Evolutionary conservation across 2,888 invertebrate species (phyloP).

Genomic region (Tanytarsus gracilentus): DNA sequence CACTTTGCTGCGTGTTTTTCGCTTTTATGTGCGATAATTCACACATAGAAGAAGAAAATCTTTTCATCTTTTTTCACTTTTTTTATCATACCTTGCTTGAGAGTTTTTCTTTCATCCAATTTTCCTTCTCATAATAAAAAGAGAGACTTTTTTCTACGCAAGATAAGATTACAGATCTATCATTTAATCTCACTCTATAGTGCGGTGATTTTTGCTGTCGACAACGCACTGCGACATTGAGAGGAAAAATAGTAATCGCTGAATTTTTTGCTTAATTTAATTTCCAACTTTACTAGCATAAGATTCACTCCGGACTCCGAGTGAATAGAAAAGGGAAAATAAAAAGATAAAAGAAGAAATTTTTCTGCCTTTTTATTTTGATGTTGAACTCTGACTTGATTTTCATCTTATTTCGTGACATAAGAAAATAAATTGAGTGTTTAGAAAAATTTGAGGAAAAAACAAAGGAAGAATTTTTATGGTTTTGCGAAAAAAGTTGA

Average conservation of each 20-base stretch:
- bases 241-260: constrained; percentile 3
- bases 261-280: constrained; percentile 26
- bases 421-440: background rate
- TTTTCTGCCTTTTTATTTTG: background rate
- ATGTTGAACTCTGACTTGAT: background rate
- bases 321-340: no score
- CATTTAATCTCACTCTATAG: constrained; percentile 15
- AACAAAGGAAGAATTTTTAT: background rate
- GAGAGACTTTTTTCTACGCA: background rate
- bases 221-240: background rate
- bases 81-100: background rate
- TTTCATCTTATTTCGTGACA: background rate
- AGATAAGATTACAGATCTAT: constrained; percentile 27
- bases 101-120: background rate
- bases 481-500: no score
- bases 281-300: constrained; percentile 9
- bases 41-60: constrained; percentile 12
- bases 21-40: constrained; percentile 12
- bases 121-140: constrained; percentile 13
- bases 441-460: background rate
- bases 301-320: background rate
- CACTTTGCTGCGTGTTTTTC: no score
- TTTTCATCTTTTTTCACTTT: background rate
- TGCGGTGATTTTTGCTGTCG: background rate
- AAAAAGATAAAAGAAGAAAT: no score